Conservation (phyloP, 1,140 invertebrate genomes). For the Armadillidium nasatum region DNA sequence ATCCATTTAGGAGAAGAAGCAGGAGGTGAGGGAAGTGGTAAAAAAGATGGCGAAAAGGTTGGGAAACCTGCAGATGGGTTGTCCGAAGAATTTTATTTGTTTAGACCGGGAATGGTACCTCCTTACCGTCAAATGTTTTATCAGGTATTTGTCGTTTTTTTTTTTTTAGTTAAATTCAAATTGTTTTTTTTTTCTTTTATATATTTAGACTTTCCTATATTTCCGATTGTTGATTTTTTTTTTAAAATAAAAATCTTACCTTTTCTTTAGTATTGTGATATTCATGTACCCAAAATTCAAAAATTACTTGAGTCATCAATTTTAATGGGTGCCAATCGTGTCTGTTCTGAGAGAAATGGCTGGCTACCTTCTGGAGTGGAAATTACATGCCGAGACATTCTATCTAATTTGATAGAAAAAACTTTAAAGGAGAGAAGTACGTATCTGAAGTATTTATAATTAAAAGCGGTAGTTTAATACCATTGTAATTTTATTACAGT, state of each 20-base stretch:
- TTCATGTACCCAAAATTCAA: conserved; percentile 78
- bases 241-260: too few relatives aligned
- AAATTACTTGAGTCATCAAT: conserved; percentile 63
- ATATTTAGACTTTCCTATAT: too few relatives aligned
- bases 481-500: not conserved
- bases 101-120: conserved; percentile 65
- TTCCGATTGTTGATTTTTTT: too few relatives aligned
- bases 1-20: conserved; percentile 35
- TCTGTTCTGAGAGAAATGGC: conserved; percentile 38
- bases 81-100: conserved; percentile 54
- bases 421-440: conserved; percentile 18
- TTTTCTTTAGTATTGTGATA: conserved; percentile 67
- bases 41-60: conserved; percentile 24
- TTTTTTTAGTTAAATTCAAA: not conserved
- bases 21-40: conserved; percentile 46
- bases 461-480: not conserved
- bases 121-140: conserved; percentile 75
- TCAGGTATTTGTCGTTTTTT: conserved; percentile 57
- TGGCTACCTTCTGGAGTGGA: conserved; percentile 38
- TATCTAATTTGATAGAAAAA: conserved; percentile 36
- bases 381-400: conserved; percentile 33
- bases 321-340: conserved; percentile 32
- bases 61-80: conserved; percentile 27
- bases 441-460: not conserved
- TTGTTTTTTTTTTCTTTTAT: too few relatives aligned